A percentile compares a stretch with the other conserved stretches of the same genome.
phyloP scores from a whole-genome alignment of 2,797 vertebrate genomes.

The Leptatherina wallacei region DNA sequence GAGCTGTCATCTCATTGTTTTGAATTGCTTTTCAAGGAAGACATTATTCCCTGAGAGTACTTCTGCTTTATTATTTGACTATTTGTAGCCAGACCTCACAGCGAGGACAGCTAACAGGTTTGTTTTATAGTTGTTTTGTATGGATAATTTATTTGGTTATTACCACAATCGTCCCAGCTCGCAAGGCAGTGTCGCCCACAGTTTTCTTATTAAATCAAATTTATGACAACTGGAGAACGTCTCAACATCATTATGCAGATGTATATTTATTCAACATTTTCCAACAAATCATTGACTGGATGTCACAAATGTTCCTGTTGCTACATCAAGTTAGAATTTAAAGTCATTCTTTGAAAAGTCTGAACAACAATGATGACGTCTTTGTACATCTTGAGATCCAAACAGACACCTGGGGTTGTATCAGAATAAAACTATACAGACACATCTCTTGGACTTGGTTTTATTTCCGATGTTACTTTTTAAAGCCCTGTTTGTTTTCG shows the following conservation, averaged over 20 bases:
- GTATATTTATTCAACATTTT: background rate
- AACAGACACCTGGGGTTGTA: background rate
- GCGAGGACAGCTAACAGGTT: background rate
- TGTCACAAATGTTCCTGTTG: background rate
- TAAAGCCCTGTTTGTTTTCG: background rate
- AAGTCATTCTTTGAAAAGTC: background rate
- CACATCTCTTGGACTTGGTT: too few species aligned
- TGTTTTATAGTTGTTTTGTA: background rate
- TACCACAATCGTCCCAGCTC: background rate
- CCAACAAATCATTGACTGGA: background rate
- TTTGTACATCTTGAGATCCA: background rate
- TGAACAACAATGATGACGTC: background rate
- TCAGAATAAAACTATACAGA: background rate
- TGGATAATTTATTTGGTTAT: background rate
- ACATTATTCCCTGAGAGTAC: slow-evolving; percentile 13
- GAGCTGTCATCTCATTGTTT: slow-evolving; percentile 45
- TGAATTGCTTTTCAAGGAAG: slow-evolving; percentile 45
- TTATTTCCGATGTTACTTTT: background rate
- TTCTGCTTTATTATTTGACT: slow-evolving; percentile 51
- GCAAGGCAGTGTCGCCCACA: background rate
- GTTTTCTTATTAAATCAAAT: background rate
- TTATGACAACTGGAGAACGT: background rate
- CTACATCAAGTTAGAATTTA: background rate
- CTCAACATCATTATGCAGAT: background rate
- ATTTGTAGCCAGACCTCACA: background rate